phyloP scores from a whole-genome alignment of 2,888 invertebrate genomes.

The Heliconius ethilla region DNA sequence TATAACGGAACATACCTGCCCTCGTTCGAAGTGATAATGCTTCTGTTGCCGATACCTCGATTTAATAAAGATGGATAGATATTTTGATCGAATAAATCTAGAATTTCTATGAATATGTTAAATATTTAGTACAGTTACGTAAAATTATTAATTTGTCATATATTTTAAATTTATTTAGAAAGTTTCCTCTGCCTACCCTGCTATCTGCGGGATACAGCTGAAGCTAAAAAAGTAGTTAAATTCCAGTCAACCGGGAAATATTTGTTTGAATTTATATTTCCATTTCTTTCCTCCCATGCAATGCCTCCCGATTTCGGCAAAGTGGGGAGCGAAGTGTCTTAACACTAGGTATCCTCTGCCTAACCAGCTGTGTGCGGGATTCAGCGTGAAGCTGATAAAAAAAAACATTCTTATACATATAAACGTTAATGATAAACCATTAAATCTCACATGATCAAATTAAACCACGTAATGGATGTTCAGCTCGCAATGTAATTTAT shows the following conservation, averaged over 20 bases:
- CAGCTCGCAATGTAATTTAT: slow-evolving; percentile 20
- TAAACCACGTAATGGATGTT: slow-evolving; percentile 16
- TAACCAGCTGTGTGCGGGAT: too few relatives aligned
- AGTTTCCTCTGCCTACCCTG: too few relatives aligned
- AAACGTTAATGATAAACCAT: neutral
- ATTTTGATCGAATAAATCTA: neutral
- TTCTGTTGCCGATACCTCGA: slow-evolving; percentile 60
- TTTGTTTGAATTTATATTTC: too few relatives aligned
- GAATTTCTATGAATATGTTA: neutral
- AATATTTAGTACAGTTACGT: neutral
- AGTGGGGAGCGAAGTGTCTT: too few relatives aligned
- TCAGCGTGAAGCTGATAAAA: too few relatives aligned
- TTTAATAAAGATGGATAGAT: slow-evolving; percentile 39
- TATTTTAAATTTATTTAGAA: neutral
- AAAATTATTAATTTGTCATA: neutral
- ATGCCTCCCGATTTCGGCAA: too few relatives aligned
- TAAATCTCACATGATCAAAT: slow-evolving; percentile 1
- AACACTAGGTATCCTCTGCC: too few relatives aligned
- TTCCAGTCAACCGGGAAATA: too few relatives aligned
- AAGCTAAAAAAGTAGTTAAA: too few relatives aligned
- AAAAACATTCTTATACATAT: neutral
- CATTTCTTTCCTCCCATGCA: too few relatives aligned
- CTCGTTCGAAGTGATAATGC: slow-evolving; percentile 71
- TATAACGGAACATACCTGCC: slow-evolving; percentile 67
- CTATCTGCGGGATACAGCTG: too few relatives aligned